A percentile compares a stretch with the other conserved stretches of the same genome.
Evolutionary conservation across 1,140 invertebrate genomes (phyloP).

Genomic region (Riptortus pedestris): DNA sequence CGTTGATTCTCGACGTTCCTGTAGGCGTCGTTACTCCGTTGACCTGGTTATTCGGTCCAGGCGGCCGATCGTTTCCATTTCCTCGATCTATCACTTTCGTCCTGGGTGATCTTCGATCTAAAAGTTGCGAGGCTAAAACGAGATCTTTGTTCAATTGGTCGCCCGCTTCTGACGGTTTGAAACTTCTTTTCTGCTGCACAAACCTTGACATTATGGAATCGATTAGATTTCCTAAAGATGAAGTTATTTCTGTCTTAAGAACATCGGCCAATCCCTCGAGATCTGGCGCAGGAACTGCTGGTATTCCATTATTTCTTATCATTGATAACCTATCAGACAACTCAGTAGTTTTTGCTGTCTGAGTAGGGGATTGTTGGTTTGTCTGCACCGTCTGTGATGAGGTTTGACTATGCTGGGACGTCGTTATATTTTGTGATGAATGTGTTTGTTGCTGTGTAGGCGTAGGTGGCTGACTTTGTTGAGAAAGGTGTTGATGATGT

Average conservation of each 20-base stretch:
- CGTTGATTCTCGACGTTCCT: constrained; percentile 40
- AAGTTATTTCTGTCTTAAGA: constrained; percentile 78
- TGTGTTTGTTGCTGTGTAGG: constrained; percentile 30
- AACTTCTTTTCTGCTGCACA: constrained; percentile 59
- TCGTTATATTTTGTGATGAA: constrained; percentile 39
- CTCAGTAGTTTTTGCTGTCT: constrained; percentile 39
- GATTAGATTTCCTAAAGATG: constrained; percentile 71
- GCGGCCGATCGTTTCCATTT: constrained; percentile 36
- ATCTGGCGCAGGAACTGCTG: constrained; percentile 58
- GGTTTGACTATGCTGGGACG: constrained; percentile 30
- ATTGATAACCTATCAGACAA: constrained; percentile 53
- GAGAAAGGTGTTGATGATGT: constrained; percentile 35
- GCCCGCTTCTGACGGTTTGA: constrained; percentile 64
- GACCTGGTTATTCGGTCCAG: constrained; percentile 36
- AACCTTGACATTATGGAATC: constrained; percentile 78
- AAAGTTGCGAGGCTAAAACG: constrained; percentile 61
- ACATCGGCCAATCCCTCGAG: constrained; percentile 77
- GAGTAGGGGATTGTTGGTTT: constrained; percentile 27
- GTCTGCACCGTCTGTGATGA: constrained; percentile 23
- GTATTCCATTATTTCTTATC: constrained; percentile 48
- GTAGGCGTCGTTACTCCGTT: constrained; percentile 22
- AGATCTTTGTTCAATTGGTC: constrained; percentile 74
- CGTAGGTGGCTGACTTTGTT: constrained; percentile 33
- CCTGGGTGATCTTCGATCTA: constrained; percentile 72
- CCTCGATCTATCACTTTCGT: constrained; percentile 63